A percentile compares a stretch with the other conserved stretches of the same genome.
Conservation (phyloP, 2,113 vertebrate species). For the Dicrurus megarhynchus region DNA sequence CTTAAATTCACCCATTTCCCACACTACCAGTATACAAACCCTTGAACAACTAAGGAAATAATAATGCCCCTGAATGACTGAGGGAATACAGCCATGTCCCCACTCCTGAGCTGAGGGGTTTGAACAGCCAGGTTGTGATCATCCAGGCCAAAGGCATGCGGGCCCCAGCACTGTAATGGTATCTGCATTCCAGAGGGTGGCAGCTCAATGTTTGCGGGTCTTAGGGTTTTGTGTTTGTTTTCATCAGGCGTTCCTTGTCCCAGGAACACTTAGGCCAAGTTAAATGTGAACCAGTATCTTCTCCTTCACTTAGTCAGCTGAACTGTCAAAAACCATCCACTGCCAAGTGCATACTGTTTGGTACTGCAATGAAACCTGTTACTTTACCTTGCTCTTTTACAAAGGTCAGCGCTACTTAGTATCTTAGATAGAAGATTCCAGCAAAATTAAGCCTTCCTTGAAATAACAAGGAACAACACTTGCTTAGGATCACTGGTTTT, state of each 20-base stretch:
- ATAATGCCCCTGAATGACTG: background rate
- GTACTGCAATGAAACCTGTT: background rate
- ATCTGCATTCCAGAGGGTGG: slow-evolving; percentile 15
- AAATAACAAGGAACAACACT: background rate
- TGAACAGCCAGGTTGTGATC: background rate
- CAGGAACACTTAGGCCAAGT: background rate
- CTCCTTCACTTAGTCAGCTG: background rate
- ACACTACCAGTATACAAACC: background rate
- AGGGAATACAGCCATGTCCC: background rate
- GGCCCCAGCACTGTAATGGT: background rate
- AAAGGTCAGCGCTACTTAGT: background rate
- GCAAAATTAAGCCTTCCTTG: background rate
- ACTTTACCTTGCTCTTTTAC: background rate
- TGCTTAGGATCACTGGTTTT: background rate
- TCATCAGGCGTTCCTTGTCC: background rate
- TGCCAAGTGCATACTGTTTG: background rate
- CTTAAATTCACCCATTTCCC: background rate
- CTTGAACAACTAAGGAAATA: background rate
- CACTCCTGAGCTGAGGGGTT: background rate
- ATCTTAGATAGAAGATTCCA: background rate
- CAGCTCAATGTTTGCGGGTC: background rate
- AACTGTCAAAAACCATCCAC: background rate
- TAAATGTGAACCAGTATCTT: background rate
- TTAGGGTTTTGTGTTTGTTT: background rate
- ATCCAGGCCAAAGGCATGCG: background rate